A percentile compares a stretch with the other conserved stretches of the same genome.
These are phyloP conservation scores for Plebejus melissa DNA, from an alignment of 2,888 invertebrate species.

Conservation along the genomic window DNA sequence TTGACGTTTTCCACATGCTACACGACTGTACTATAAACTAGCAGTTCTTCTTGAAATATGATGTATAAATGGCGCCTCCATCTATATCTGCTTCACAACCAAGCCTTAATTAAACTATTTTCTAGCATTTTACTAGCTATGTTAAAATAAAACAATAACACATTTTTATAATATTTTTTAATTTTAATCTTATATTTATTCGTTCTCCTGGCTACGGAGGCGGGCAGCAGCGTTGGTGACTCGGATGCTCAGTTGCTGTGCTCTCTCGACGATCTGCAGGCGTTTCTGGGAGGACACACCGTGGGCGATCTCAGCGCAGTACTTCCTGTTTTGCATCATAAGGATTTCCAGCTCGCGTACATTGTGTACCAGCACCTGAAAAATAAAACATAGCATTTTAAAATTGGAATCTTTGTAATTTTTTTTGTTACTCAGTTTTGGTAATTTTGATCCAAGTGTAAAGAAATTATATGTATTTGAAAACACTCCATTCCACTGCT, in stretches of 20 bases:
- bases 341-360: slow-evolving; percentile 95
- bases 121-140: not conserved
- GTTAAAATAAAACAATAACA: not conserved
- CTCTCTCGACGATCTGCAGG: slow-evolving; percentile 96
- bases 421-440: no score
- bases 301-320: slow-evolving; percentile 98
- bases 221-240: slow-evolving; percentile 98
- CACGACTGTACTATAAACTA: no score
- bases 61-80: no score
- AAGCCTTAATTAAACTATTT: no score
- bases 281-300: slow-evolving; percentile 98
- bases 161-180: slow-evolving; percentile 31
- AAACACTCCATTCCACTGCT: no score
- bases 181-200: slow-evolving; percentile 81
- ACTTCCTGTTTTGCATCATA: slow-evolving; percentile 99
- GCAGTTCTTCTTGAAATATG: no score
- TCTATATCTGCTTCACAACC: no score
- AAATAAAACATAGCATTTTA: slow-evolving; percentile 6
- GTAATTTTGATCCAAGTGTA: no score
- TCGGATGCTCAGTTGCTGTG: slow-evolving; percentile 96
- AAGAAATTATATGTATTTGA: no score
- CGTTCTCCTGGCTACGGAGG: slow-evolving; percentile 98
- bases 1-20: no score
- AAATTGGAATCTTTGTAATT: not conserved
- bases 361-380: slow-evolving; percentile 72